Evolutionary conservation across 2,888 invertebrate genomes (phyloP).

Genomic region (Baronia brevicornis): DNA sequence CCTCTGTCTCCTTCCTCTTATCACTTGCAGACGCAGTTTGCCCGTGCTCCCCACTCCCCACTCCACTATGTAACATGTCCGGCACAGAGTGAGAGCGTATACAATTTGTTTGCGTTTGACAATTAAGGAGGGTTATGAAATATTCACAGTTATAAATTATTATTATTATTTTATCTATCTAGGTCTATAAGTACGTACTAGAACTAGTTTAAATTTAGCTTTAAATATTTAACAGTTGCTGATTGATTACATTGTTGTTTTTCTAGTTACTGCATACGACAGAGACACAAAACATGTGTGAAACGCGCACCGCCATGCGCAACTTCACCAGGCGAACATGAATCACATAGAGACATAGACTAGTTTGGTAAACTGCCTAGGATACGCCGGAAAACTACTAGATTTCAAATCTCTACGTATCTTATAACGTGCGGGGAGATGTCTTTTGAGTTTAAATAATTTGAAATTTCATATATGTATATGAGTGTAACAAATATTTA

Average conservation of each 20-base stretch:
- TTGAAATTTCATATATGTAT: no score
- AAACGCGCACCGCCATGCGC: conserved; percentile 52
- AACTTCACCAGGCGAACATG: conserved; percentile 49
- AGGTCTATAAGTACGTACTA: no score
- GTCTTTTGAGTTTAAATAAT: no score
- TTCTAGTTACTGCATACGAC: conserved; percentile 13
- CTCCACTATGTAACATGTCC: conserved; percentile 1
- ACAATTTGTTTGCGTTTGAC: neutral
- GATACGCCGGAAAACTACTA: no score
- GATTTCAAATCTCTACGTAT: no score
- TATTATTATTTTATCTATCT: no score
- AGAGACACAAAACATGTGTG: conserved; percentile 19
- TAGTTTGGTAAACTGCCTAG: conserved; percentile 18
- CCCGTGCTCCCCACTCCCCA: conserved; percentile 13
- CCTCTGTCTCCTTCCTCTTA: conserved; percentile 25
- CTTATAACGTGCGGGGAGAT: no score
- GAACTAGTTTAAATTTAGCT: no score
- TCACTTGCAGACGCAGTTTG: conserved; percentile 32
- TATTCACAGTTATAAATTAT: no score
- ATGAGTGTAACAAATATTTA: conserved; percentile 11
- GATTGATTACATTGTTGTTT: no score
- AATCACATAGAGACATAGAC: conserved; percentile 21
- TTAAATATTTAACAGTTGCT: no score
- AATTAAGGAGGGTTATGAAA: neutral
- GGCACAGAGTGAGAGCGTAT: neutral